These are phyloP conservation scores for Epistrophe eligans DNA, from an alignment of 2,888 invertebrate genomes.

Conservation along the genomic window DNA sequence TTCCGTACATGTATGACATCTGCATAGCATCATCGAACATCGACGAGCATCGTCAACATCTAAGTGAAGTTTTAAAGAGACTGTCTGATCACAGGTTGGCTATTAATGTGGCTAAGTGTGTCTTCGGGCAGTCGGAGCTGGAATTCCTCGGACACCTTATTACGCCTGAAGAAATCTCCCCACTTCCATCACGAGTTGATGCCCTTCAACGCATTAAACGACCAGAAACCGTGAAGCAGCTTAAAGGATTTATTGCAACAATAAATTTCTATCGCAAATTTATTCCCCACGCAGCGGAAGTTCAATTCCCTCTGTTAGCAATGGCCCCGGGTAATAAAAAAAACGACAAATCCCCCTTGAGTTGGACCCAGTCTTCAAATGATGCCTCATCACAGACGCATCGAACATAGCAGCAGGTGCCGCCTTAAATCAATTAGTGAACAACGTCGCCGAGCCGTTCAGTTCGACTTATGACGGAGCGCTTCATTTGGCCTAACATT, in stretches of 20 bases:
- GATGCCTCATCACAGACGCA: conserved; percentile 30
- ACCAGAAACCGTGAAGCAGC: conserved; percentile 28
- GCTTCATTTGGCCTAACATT: conserved; percentile 17
- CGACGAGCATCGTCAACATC: not conserved
- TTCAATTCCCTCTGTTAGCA: conserved; percentile 21
- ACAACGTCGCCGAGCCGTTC: conserved; percentile 15
- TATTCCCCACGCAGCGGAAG: conserved; percentile 30
- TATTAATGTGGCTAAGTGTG: conserved; percentile 1
- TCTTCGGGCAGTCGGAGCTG: conserved; percentile 21
- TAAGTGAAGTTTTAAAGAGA: not conserved
- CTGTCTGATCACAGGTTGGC: conserved; percentile 14
- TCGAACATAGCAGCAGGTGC: conserved; percentile 42
- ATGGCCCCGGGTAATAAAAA: conserved; percentile 20
- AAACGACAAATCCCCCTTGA: conserved; percentile 30
- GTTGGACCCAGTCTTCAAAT: conserved; percentile 5
- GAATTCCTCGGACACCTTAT: not conserved
- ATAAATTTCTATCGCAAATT: conserved; percentile 44
- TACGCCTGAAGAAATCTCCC: not conserved
- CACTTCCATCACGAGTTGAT: conserved; percentile 26
- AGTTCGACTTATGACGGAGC: conserved; percentile 29
- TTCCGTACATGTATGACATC: conserved; percentile 27
- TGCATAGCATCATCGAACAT: conserved; percentile 15
- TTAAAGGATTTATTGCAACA: conserved; percentile 41
- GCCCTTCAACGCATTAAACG: conserved; percentile 15
- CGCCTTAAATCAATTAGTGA: conserved; percentile 23